A percentile compares a stretch with the other conserved stretches of the same genome.
These are phyloP conservation scores for Echinarachnius parma DNA, from an alignment of 53 echinoderm and acorn worm species.

Conservation along the genomic window DNA sequence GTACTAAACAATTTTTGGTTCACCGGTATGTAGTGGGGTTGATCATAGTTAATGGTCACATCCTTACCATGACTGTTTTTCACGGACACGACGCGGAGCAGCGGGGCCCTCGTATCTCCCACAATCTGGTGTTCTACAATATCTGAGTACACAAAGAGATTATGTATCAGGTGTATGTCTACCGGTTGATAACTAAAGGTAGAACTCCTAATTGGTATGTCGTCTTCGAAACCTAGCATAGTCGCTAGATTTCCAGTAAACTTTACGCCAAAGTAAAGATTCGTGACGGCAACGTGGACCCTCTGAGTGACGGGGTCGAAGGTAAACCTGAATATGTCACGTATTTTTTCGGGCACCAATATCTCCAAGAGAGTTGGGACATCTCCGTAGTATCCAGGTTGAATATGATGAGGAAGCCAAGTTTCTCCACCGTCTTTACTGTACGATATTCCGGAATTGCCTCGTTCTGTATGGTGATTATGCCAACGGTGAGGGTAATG, in stretches of 20 bases:
- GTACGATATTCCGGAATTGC: not conserved
- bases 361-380: not conserved
- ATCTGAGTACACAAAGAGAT: conserved; percentile 45
- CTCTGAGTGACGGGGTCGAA: not conserved
- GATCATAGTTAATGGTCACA: conserved; percentile 36
- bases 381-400: not conserved
- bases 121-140: conserved; percentile 45
- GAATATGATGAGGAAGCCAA: not conserved
- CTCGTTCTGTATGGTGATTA: not conserved
- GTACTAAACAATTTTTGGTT: conserved; percentile 36
- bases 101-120: conserved; percentile 50
- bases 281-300: not conserved
- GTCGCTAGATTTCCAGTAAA: conserved; percentile 8
- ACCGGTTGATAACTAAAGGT: not conserved
- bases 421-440: not conserved
- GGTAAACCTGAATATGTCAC: not conserved
- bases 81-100: conserved; percentile 59
- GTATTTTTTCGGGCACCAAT: not conserved
- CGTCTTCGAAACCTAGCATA: conserved; percentile 37
- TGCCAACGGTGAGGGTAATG: conserved; percentile 47
- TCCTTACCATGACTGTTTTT: conserved; percentile 41
- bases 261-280: not conserved
- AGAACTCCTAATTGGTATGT: not conserved
- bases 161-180: conserved; percentile 35
- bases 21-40: conserved; percentile 49